Evolutionary conservation across 1,140 invertebrate genomes (phyloP).

Genomic region (Leptopilina boulardi): DNA sequence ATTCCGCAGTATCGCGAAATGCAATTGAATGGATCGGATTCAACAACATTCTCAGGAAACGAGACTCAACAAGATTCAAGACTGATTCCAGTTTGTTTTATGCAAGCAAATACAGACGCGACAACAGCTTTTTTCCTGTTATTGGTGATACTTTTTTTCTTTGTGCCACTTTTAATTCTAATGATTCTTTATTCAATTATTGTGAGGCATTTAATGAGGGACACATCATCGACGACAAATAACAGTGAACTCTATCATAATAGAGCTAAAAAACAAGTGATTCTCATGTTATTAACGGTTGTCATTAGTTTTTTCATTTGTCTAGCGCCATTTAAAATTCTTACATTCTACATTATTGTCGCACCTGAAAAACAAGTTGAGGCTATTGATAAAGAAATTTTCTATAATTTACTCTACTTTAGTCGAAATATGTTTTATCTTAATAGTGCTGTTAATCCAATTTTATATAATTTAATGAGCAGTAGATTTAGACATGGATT

Average conservation of each 20-base stretch:
- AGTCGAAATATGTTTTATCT: constrained; percentile 90
- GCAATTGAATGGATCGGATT: constrained; percentile 46
- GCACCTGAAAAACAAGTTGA: constrained; percentile 78
- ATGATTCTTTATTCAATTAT: constrained; percentile 87
- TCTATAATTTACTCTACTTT: constrained; percentile 88
- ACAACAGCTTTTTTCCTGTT: constrained; percentile 49
- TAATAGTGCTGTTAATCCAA: constrained; percentile 90
- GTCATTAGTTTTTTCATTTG: constrained; percentile 92
- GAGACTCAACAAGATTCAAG: constrained; percentile 44
- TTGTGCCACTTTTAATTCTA: constrained; percentile 85
- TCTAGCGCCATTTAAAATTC: constrained; percentile 87
- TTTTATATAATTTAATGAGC: constrained; percentile 90
- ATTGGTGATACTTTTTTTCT: constrained; percentile 81
- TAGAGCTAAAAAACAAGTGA: constrained; percentile 82
- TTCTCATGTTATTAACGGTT: constrained; percentile 89
- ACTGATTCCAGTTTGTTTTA: constrained; percentile 68
- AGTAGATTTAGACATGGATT: constrained; percentile 90
- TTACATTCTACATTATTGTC: constrained; percentile 88
- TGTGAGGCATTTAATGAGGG: constrained; percentile 83
- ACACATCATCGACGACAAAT: constrained; percentile 79
- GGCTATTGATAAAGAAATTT: constrained; percentile 82
- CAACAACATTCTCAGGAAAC: constrained; percentile 1
- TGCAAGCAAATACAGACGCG: constrained; percentile 47
- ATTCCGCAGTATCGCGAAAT: constrained; percentile 68
- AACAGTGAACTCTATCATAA: constrained; percentile 79